Conservation (phyloP, 2,888 invertebrate genomes). For the Cheilosia scutellata region DNA sequence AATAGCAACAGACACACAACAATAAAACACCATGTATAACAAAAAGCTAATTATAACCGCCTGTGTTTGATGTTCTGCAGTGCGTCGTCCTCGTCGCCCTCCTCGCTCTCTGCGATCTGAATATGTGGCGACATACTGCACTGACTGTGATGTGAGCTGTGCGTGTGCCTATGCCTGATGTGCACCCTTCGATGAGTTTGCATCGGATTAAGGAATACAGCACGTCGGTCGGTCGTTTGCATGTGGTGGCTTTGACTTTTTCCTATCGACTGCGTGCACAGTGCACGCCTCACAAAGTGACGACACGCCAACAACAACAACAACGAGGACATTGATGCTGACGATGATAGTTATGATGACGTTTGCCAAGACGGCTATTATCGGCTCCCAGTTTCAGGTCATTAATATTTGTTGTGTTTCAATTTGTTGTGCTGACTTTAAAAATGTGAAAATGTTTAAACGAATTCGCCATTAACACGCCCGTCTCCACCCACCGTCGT, state of each 20-base stretch:
- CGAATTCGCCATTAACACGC: constrained; percentile 24
- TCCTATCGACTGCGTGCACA: constrained; percentile 21
- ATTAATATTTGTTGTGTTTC: constrained; percentile 28
- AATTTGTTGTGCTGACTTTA: constrained; percentile 21
- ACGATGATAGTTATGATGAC: constrained; percentile 17
- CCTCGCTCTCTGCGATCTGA: background rate
- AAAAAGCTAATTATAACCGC: constrained; percentile 55
- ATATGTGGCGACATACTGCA: too few species aligned
- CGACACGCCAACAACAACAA: constrained; percentile 12
- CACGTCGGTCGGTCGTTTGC: constrained; percentile 8
- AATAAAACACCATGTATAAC: constrained; percentile 10
- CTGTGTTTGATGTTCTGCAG: constrained; percentile 21
- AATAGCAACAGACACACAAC: constrained; percentile 2
- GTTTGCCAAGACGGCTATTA: constrained; percentile 40
- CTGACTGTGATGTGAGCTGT: too few species aligned
- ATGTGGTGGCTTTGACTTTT: constrained; percentile 19
- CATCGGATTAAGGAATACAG: constrained; percentile 26
- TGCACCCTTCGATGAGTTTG: constrained; percentile 25
- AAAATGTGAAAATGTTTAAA: constrained; percentile 9
- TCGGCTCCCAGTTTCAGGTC: constrained; percentile 29
- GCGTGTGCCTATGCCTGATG: background rate
- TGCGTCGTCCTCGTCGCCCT: background rate
- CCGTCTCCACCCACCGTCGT: background rate
- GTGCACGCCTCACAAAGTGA: constrained; percentile 20
- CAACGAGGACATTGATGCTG: constrained; percentile 6